phyloP scores from a whole-genome alignment of 2,888 invertebrate species.

The Agrotis clavis region DNA sequence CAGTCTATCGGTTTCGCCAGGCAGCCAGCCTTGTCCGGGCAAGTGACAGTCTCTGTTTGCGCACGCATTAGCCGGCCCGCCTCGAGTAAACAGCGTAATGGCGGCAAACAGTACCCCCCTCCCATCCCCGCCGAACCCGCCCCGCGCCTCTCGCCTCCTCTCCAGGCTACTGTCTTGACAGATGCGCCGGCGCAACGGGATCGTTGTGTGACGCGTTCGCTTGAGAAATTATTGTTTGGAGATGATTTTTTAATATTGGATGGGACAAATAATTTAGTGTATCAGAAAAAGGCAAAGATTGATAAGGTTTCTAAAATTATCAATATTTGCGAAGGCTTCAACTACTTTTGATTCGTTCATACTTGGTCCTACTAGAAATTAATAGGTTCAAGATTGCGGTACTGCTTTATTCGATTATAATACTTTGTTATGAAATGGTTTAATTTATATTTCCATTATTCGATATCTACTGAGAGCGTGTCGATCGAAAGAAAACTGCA shows the following conservation, averaged over 20 bases:
- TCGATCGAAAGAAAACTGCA: conserved; percentile 22
- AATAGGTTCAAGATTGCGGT: conserved; percentile 42
- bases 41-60: conserved; percentile 79
- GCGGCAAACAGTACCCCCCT: conserved; percentile 82
- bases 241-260: conserved; percentile 38
- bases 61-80: conserved; percentile 87
- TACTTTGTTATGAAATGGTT: conserved; percentile 28
- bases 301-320: background rate
- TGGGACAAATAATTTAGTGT: conserved; percentile 17
- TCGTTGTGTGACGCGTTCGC: conserved; percentile 45
- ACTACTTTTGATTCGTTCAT: too few species aligned
- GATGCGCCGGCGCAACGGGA: conserved; percentile 75
- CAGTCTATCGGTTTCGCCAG: conserved; percentile 49
- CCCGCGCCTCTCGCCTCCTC: conserved; percentile 20
- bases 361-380: conserved; percentile 16
- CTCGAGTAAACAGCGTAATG: conserved; percentile 86
- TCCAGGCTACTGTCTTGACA: conserved; percentile 72
- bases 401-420: conserved; percentile 7
- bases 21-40: conserved; percentile 42
- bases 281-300: background rate
- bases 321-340: too few species aligned
- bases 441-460: conserved; percentile 45
- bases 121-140: conserved; percentile 28
- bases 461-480: conserved; percentile 8
- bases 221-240: conserved; percentile 46